phyloP scores from a whole-genome alignment of 2,113 vertebrate genomes.

The Argyrosomus japonicus region DNA sequence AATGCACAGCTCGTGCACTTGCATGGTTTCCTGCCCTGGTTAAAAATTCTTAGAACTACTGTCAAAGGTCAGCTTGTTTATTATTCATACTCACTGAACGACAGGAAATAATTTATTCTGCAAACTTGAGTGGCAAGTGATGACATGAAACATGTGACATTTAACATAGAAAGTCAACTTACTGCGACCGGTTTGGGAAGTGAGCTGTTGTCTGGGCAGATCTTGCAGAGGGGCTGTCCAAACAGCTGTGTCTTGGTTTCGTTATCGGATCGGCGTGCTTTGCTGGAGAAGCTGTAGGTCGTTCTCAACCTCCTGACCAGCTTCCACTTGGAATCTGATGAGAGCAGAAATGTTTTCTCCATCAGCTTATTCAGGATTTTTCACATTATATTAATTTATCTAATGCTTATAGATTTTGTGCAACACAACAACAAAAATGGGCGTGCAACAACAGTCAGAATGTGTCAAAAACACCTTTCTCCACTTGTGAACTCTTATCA shows the following conservation, averaged over 20 bases:
- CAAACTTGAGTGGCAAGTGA: not conserved
- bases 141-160: slow-evolving; percentile 7
- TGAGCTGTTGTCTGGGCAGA: slow-evolving; percentile 83
- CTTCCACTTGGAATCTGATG: slow-evolving; percentile 85
- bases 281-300: slow-evolving; percentile 74
- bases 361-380: slow-evolving; percentile 15
- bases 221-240: slow-evolving; percentile 86
- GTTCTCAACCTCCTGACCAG: slow-evolving; percentile 82
- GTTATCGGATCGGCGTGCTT: slow-evolving; percentile 64
- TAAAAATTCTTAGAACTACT: not conserved
- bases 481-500: slow-evolving; percentile 13
- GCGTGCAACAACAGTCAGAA: not conserved
- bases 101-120: not conserved
- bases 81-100: no score
- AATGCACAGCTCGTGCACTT: not conserved
- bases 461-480: not conserved
- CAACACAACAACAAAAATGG: not conserved
- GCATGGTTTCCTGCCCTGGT: slow-evolving; percentile 11
- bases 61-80: not conserved
- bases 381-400: not conserved
- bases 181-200: slow-evolving; percentile 92
- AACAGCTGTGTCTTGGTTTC: slow-evolving; percentile 86
- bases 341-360: slow-evolving; percentile 30
- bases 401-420: not conserved
- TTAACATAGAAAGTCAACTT: slow-evolving; percentile 51